These are phyloP conservation scores for Pristiophorus japonicus DNA, from an alignment of 2,113 vertebrate species.

Conservation along the genomic window DNA sequence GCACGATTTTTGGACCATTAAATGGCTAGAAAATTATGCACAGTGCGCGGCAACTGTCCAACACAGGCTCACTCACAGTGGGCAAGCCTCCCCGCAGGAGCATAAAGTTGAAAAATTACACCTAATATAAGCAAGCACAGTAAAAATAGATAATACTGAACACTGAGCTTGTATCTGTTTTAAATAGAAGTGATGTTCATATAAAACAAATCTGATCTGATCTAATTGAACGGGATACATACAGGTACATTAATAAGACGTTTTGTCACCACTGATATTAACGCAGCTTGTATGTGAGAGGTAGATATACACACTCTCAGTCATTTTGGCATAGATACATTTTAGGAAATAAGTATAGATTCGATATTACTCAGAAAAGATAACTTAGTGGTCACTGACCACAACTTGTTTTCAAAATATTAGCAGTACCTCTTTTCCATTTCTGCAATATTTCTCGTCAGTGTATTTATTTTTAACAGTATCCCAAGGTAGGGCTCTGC, in stretches of 20 bases:
- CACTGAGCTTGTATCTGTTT: background rate
- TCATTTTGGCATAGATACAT: too few species aligned
- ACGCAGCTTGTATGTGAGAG: background rate
- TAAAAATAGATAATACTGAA: background rate
- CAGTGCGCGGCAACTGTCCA: background rate
- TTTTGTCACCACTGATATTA: background rate
- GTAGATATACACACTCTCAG: background rate
- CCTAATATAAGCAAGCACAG: background rate
- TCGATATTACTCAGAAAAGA: constrained; percentile 24
- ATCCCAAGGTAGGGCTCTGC: background rate
- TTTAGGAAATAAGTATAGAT: constrained; percentile 5
- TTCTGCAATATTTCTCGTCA: constrained; percentile 3
- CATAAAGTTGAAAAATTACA: background rate
- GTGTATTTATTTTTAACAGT: background rate
- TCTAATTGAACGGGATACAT: background rate
- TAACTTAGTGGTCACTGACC: constrained; percentile 21
- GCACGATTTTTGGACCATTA: background rate
- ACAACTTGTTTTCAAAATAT: constrained; percentile 18
- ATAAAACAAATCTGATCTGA: background rate
- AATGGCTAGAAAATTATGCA: background rate
- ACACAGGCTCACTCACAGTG: background rate
- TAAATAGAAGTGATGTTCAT: background rate
- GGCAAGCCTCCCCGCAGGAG: background rate
- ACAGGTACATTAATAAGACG: background rate
- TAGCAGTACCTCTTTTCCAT: constrained; percentile 21